Percentiles rank a stretch among this genome's conserved stretches.
These are phyloP conservation scores for Orchestes rusci DNA, from an alignment of 2,888 invertebrate genomes.

Conservation along the genomic window DNA sequence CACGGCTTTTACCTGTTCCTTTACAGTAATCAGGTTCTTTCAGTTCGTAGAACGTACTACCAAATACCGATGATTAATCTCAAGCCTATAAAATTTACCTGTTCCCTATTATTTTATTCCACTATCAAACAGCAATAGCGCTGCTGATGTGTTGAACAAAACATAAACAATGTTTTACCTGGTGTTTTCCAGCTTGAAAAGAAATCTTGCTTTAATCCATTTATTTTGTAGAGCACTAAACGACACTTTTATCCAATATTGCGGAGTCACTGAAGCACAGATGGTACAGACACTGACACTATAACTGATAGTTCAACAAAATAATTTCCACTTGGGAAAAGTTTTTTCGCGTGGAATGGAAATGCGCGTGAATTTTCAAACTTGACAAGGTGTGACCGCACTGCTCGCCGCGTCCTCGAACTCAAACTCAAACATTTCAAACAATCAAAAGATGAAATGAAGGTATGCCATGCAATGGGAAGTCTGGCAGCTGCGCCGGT, in stretches of 20 bases:
- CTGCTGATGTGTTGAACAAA: too few relatives aligned
- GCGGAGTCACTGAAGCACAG: too few relatives aligned
- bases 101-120: too few relatives aligned
- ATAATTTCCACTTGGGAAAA: slow-evolving; percentile 17
- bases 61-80: too few relatives aligned
- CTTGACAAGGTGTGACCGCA: slow-evolving; percentile 21
- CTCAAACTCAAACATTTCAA: slow-evolving; percentile 20
- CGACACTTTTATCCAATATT: too few relatives aligned
- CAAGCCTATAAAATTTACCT: too few relatives aligned
- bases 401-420: slow-evolving; percentile 21
- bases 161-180: slow-evolving; percentile 29
- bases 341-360: slow-evolving; percentile 23
- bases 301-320: too few relatives aligned
- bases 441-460: slow-evolving; percentile 11
- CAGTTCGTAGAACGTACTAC: too few relatives aligned
- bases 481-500: slow-evolving; percentile 19
- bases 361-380: slow-evolving; percentile 22
- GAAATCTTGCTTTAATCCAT: slow-evolving; percentile 25
- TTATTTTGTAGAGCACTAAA: slow-evolving; percentile 14
- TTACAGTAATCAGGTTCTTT: slow-evolving; percentile 19
- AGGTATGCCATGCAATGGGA: slow-evolving; percentile 20
- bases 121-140: too few relatives aligned
- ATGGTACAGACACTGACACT: too few relatives aligned
- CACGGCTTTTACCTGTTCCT: slow-evolving; percentile 39
- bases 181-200: slow-evolving; percentile 33